Conservation (phyloP, 2,797 vertebrate species). For the Macrochelys suwanniensis region DNA sequence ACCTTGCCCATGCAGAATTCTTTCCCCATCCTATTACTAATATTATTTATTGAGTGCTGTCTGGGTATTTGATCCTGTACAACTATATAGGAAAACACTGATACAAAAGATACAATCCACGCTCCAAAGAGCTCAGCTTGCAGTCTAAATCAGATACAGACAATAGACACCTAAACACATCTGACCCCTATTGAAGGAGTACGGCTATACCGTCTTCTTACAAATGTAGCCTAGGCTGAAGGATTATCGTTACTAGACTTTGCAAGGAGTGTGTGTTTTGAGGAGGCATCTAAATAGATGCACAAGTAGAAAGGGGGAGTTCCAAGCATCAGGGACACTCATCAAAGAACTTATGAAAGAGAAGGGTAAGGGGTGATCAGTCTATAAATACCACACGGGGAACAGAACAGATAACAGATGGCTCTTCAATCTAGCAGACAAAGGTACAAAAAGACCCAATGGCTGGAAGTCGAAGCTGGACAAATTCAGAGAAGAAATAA, state of each 20-base stretch:
- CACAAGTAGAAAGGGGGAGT: neutral
- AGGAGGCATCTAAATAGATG: neutral
- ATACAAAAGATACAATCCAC: neutral
- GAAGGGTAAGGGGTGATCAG: neutral
- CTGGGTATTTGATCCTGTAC: accelerated
- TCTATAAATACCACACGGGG: neutral
- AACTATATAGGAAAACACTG: constrained; percentile 23
- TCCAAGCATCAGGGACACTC: neutral
- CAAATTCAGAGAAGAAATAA: neutral
- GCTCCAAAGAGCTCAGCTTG: neutral
- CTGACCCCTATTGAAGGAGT: neutral
- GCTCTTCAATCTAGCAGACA: neutral
- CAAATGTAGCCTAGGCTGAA: neutral
- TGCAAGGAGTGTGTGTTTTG: neutral
- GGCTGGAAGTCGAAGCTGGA: neutral
- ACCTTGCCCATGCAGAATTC: neutral
- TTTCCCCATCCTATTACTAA: neutral
- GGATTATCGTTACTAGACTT: neutral
- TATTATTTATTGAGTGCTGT: constrained; percentile 36
- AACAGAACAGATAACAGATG: neutral
- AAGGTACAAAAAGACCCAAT: neutral
- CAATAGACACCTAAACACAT: neutral
- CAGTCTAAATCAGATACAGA: neutral
- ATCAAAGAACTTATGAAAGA: neutral
- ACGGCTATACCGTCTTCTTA: neutral